Evolutionary conservation across 2,797 vertebrate genomes (phyloP), one percentile per base, ranked within the genome.

Genomic region (Enteromius viviparus): DNA sequence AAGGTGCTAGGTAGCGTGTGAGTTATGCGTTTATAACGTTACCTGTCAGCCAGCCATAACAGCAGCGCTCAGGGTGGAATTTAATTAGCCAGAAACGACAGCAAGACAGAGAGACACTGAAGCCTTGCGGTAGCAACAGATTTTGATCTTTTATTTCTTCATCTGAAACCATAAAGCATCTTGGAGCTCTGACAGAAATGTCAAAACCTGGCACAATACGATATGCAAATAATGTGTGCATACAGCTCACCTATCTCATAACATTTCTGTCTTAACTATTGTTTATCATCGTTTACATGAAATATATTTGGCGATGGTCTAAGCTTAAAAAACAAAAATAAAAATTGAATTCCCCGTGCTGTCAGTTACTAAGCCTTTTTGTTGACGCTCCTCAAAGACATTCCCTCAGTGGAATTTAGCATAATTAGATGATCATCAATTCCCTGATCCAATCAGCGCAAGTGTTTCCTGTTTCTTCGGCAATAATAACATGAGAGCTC

Each of bases 341-440:
- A 11, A 45, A 45, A 45, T 42, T 2, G 10, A 51, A 68, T 3
- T 47, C n/a, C 4, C 23, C 29, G 53, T n/a, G 5, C 42, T 7
- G 34, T 82, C 49, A 70, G 69, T 45, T 86, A 85, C 69, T 72
- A 86, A 81, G 70, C 49, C 26, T 71, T 85, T 82, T 79, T 83
- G 51, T 83, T 58, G 84, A 79, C 40, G 65, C 76, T 62, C 69
- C 87, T 86, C 87, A 88, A 89, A 93, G 91, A 92, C 90, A 90
- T 93, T 93, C 92, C 90, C 92, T 91, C 89, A 87, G 91, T 92
- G 90, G 90, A 92, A 93, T 92, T 94, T 92, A 91, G 84, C 88
- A 90, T 94, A 92, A 94, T 94, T 93, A 94, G 86, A 79, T 87
- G 87, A 93, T 93, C 90, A 92, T 95, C 93, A 93, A 93, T 91